Evolutionary conservation across 1,140 invertebrate genomes (phyloP), one percentile per base, ranked within the genome.

Genomic region (Cryptotermes secundus): DNA sequence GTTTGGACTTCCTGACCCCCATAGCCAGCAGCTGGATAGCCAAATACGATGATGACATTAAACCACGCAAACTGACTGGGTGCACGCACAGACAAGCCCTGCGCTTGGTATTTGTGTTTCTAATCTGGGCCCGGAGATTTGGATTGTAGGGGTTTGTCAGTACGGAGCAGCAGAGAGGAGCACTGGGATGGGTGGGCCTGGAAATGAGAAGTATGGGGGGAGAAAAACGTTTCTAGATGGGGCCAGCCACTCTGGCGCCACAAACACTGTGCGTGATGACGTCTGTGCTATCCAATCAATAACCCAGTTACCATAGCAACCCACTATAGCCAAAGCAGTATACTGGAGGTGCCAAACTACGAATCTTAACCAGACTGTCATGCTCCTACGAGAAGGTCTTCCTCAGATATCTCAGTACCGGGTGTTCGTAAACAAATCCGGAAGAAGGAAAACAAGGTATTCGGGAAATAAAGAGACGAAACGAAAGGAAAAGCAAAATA

Each of bases 191-290:
- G 22, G 1, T 1, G 53, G 53, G 59, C 14, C 26, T 26, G 59
- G 26, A 14, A 72, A 31, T 26, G n/a, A 31, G 59, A 31, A 49
- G 45, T 49, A 19, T 49, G 45, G 45, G 45, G 45, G 45, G 59
- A 72, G 59, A 72, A 72, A 72, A 72, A 72, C 59, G 59, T 31
- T 72, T 72, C 59, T 72, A 72, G 59, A 72, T 72, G 59, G 59
- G 59, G 59, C 59, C 59, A 72, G 59, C 59, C 59, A 72, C 59
- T 72, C 59, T 72, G 59, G 59, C 59, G 59, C 59, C 59, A 72
- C 59, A 72, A 72, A 72, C 59, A 72, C 59, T 72, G n/a, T 72
- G 59, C n/a, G 53, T 59, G 59, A 72, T 72, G 59, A 72, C 59
- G 59, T 72, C 59, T 72, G 59, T 72, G 59, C 59, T 72, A 31